Percentiles rank a stretch among this genome's conserved stretches.
Evolutionary conservation across 2,113 vertebrate species (phyloP).

Genomic region (Sylvia atricapilla): DNA sequence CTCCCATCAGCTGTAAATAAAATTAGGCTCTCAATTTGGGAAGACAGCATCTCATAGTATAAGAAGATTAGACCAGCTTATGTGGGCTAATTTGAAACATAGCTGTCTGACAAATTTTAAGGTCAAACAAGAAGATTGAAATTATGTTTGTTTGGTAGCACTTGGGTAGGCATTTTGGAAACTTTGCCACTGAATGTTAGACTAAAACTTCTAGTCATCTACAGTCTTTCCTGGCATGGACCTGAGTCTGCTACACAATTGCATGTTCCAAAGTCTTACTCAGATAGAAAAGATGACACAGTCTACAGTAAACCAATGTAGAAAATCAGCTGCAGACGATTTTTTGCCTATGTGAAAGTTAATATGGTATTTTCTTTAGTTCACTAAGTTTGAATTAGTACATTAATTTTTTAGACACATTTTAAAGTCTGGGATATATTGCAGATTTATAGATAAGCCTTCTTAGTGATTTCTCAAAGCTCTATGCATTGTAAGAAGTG

Average conservation of each 20-base stretch:
- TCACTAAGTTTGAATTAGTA: slow-evolving; percentile 13
- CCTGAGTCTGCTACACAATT: neutral
- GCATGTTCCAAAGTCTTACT: neutral
- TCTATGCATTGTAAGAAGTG: neutral
- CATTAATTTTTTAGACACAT: neutral
- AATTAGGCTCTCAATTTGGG: neutral
- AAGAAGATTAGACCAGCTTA: neutral
- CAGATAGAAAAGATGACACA: neutral
- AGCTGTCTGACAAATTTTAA: neutral
- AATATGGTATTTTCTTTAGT: neutral
- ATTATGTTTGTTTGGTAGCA: neutral
- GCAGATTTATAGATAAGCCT: slow-evolving; percentile 8
- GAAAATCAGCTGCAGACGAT: neutral
- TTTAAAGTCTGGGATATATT: neutral
- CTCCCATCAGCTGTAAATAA: neutral
- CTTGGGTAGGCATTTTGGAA: neutral
- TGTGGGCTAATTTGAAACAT: neutral
- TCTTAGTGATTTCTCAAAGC: neutral
- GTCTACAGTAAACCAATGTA: neutral
- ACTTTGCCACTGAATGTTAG: neutral
- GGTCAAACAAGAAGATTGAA: neutral
- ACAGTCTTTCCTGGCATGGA: neutral
- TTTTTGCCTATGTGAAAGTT: neutral
- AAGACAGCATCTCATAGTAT: neutral
- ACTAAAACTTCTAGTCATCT: neutral